Base-by-base conservation (phyloP, 2,888 invertebrate species). In the Dryomyza anilis region DNA sequence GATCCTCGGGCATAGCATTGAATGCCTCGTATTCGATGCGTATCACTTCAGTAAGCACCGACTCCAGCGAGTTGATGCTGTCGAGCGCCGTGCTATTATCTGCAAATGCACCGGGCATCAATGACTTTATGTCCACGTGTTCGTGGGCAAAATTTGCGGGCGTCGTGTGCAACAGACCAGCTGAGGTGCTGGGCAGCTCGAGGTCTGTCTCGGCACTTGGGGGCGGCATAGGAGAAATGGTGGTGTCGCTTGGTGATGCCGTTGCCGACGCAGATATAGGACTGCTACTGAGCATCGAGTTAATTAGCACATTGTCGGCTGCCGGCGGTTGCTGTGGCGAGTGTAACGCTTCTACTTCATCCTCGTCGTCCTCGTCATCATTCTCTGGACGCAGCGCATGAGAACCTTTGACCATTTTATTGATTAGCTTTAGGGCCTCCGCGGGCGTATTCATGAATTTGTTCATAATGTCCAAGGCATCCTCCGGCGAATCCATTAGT, bases 31-130 rank as follows among this genome's bases (percentile, higher is more conserved):
- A 94, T 82, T 95, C 94, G 66, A 94, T 84, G 74, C 92, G 92
- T 70, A 94, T 94, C 8, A 94, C 94, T 75, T 94, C 92, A 67
- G 91, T 92, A 39, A 94, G 83, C 74, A 94, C 93, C 0, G 93
- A 91, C 78, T 94, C 93, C 80, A 94, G 92, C 4, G 91, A 91
- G 67, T 80, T 79, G 46, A 79, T 77, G 61, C 76, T 76, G n/a
- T 75, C 73, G 21, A 69, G 69, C 6, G 70, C 70, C 52, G 67
- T 70, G 19, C 70, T 21, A 43, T 76, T 73, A 19, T 67, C 67
- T 58, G 75, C 74, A 46, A 67, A 70, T 43, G 72, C 65, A 62
- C 67, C 70, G 46, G 73, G 75, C 70, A 73, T 75, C 21, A 76
- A 75, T 6, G 70, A 70, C 63, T 77, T 79, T 16, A 76, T 71